Conservation (phyloP, 2,888 invertebrate species). For the Criorhina ranunculi region DNA sequence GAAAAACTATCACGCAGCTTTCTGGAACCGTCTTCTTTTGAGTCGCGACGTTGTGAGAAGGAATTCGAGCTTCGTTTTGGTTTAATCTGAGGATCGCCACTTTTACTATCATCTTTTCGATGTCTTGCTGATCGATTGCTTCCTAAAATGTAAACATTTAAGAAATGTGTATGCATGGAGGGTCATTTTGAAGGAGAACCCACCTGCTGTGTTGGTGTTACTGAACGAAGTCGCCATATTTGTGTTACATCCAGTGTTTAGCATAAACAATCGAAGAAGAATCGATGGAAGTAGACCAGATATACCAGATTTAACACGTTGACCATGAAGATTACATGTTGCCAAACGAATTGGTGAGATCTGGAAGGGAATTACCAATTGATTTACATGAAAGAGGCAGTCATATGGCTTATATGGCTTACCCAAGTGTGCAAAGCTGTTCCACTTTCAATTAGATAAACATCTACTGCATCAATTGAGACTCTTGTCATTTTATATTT, state of each 20-base stretch:
- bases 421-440: conserved; percentile 95
- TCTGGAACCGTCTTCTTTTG: conserved; percentile 81
- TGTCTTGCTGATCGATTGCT: conserved; percentile 84
- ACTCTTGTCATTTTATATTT: conserved; percentile 97
- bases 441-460: conserved; percentile 95
- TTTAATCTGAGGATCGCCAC: conserved; percentile 78
- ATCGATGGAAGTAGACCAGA: conserved; percentile 93
- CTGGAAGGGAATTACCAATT: conserved; percentile 81
- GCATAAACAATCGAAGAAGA: conserved; percentile 88
- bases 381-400: too few species aligned
- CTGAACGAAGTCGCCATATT: conserved; percentile 85
- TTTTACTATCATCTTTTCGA: conserved; percentile 82
- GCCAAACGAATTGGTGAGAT: conserved; percentile 94
- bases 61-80: conserved; percentile 83
- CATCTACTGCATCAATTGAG: conserved; percentile 94
- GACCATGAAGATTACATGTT: conserved; percentile 97
- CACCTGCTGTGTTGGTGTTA: conserved; percentile 88
- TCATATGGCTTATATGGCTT: conserved; percentile 66
- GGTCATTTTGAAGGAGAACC: neutral
- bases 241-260: conserved; percentile 85
- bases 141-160: conserved; percentile 73
- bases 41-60: conserved; percentile 83
- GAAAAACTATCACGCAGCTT: conserved; percentile 82
- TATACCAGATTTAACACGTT: conserved; percentile 94
- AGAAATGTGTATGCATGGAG: neutral